Conservation (phyloP, 2,113 vertebrate genomes). For the Sprattus sprattus region DNA sequence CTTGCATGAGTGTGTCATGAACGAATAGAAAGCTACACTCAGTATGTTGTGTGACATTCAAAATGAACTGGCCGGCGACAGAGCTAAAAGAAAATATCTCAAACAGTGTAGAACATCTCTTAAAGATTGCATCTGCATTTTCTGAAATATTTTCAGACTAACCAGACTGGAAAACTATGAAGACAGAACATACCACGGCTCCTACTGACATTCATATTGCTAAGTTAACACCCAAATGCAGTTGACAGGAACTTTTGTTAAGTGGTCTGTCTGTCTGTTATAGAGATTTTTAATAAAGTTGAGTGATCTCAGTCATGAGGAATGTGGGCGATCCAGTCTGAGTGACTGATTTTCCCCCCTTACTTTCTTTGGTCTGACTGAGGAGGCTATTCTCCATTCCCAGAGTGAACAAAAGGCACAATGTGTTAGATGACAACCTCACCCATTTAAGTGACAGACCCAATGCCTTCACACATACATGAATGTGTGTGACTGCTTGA, state of each 20-base stretch:
- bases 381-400: neutral
- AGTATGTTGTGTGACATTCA: neutral
- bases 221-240: neutral
- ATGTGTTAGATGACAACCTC: neutral
- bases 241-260: neutral
- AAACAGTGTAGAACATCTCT: neutral
- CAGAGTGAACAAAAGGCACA: neutral
- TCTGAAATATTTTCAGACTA: neutral
- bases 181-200: neutral
- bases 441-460: neutral
- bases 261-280: neutral
- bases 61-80: neutral
- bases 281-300: neutral
- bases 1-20: neutral
- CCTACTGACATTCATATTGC: neutral
- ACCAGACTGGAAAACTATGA: neutral
- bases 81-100: neutral
- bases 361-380: neutral
- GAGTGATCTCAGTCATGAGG: neutral
- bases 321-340: neutral
- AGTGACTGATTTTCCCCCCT: too few species aligned
- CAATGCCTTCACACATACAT: neutral
- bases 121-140: neutral
- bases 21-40: neutral
- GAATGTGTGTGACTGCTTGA: neutral